Evolutionary conservation across 2,888 invertebrate genomes (phyloP), one percentile per base, ranked within the genome.

Genomic region (Urechis unicinctus): DNA sequence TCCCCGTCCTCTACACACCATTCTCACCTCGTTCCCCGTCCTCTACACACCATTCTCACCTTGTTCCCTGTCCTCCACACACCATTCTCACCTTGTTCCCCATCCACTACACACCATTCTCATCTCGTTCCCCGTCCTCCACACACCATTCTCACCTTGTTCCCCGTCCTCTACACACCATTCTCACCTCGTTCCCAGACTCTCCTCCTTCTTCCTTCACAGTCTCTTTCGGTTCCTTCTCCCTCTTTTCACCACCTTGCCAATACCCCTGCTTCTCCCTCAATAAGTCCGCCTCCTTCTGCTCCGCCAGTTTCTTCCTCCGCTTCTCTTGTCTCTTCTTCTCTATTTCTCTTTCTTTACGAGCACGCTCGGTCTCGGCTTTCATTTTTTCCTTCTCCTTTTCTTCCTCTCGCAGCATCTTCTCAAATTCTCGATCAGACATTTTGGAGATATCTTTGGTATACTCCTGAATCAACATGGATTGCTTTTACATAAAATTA

Each of bases 401-500:
- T 26, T 58, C 63, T 42, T 64, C 57, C 30, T 57, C 56, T 44
- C 52, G 47, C 49, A 64, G 42, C 60, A 64, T 58, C 51, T 61
- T 60, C 52, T 64, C 64, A 59, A 64, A 64, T 42, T 61, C 64
- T 45, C 48, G 53, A 45, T 64, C 64, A 3, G 62, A 53, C 53
- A 64, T 43, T 28, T 60, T 58, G 17, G n/a, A n/a, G n/a, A n/a
- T n/a, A n/a, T n/a, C n/a, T n/a, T n/a, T n/a, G n/a, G n/a, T n/a
- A n/a, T n/a, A n/a, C n/a, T n/a, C n/a, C n/a, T n/a, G n/a, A n/a
- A n/a, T n/a, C n/a, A n/a, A n/a, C n/a, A n/a, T n/a, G n/a, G n/a
- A n/a, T n/a, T n/a, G n/a, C n/a, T n/a, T n/a, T n/a, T n/a, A n/a
- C n/a, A n/a, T n/a, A n/a, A n/a, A n/a, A n/a, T n/a, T n/a, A n/a